Percentiles rank a stretch among this genome's conserved stretches.
Conservation (phyloP, 2,113 vertebrate genomes). For the Fregata magnificens region DNA sequence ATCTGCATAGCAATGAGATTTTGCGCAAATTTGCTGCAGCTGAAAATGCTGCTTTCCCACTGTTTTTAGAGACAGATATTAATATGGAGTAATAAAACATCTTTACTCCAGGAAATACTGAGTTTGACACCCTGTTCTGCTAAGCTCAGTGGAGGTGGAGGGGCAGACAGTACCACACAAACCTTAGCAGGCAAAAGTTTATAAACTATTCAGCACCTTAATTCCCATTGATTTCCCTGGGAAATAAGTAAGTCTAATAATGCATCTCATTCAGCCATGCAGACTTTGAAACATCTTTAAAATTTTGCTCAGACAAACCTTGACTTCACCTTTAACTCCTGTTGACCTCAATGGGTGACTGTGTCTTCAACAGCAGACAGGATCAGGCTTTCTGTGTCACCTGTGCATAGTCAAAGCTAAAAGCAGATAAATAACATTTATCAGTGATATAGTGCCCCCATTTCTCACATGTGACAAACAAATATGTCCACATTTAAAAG, state of each 20-base stretch:
- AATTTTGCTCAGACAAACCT: neutral
- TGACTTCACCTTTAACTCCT: neutral
- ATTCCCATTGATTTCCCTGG: neutral
- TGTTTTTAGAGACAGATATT: neutral
- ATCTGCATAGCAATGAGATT: neutral
- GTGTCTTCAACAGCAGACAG: neutral
- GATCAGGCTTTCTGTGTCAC: neutral
- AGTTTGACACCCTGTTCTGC: neutral
- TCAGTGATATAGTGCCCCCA: neutral
- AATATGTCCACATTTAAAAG: neutral
- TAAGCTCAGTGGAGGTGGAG: neutral
- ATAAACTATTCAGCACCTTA: neutral
- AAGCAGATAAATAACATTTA: neutral
- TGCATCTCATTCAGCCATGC: neutral
- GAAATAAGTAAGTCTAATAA: neutral
- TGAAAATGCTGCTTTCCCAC: conserved; percentile 8
- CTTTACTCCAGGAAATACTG: neutral
- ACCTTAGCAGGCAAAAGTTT: neutral
- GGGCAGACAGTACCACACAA: neutral
- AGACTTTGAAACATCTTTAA: neutral
- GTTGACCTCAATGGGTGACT: neutral
- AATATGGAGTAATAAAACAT: neutral
- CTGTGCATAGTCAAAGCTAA: neutral
- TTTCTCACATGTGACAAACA: neutral
- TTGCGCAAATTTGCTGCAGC: neutral